Evolutionary conservation across 2,888 invertebrate species (phyloP).

Genomic region (Beris morrisii): DNA sequence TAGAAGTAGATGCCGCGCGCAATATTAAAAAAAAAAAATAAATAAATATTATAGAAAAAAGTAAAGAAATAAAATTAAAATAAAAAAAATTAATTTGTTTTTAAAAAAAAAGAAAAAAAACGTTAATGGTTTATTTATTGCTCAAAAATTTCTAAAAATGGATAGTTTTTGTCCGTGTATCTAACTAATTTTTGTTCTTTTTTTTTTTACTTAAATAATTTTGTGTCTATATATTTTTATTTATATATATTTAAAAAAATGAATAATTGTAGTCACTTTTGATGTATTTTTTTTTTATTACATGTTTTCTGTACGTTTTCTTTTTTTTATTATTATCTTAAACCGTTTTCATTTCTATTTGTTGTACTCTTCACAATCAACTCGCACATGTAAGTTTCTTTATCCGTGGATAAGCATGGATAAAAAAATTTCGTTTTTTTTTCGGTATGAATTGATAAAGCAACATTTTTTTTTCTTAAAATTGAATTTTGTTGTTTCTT

Average conservation of each 20-base stretch:
- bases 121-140: too few relatives aligned
- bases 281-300: slow-evolving; percentile 34
- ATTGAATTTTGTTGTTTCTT: too few relatives aligned
- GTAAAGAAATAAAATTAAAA: background rate
- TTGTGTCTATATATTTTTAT: slow-evolving; percentile 35
- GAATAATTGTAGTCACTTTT: slow-evolving; percentile 22
- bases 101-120: background rate
- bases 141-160: too few relatives aligned
- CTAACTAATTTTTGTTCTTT: slow-evolving; percentile 13
- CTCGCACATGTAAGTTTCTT: background rate
- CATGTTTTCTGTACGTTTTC: slow-evolving; percentile 22
- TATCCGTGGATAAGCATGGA: background rate
- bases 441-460: too few relatives aligned
- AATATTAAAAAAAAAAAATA: too few relatives aligned
- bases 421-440: too few relatives aligned
- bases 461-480: too few relatives aligned
- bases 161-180: background rate
- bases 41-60: slow-evolving; percentile 4
- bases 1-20: too few relatives aligned
- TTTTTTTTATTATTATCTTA: slow-evolving; percentile 32
- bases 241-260: slow-evolving; percentile 4
- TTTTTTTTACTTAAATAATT: slow-evolving; percentile 4
- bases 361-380: background rate
- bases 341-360: slow-evolving; percentile 14
- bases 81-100: background rate